Base-by-base conservation (phyloP, 2,113 vertebrate genomes). In the Synodontis membranacea region DNA sequence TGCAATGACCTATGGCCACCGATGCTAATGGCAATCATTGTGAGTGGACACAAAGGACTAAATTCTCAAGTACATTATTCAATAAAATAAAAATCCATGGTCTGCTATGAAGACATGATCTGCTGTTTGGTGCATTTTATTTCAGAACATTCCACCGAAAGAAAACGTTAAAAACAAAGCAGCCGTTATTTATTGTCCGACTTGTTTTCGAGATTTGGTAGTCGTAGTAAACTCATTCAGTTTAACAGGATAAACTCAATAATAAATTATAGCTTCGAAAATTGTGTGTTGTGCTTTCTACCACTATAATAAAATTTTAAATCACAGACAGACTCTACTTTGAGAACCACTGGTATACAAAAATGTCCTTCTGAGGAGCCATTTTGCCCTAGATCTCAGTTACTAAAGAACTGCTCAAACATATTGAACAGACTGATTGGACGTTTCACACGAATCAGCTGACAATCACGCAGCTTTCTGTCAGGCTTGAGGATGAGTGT, bases 401-500 rank as follows among this genome's bases (percentile, higher is more conserved):
- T 56, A 0, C 76, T 37, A 54, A 54, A 79, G 31, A 42, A 58
- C 34, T 31, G 28, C 74, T 78, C n/a, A 78, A 3, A 23, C 9
- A 39, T 48, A 37, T 0, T 25, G 31, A 37, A 54, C 17, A 54
- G 39, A 79, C 25, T 39, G 37, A 46, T 74, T 75, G 44, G 42
- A n/a, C 66, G 25, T 79, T 79, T 64, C 75, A 66, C n/a, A 79
- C 14, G 7, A 52, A 62, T 79, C 58, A 52, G 12, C 42, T 79
- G 56, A 79, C 84, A 80, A 54, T 85, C 58, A 66, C 44, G 58
- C 14, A 15, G 64, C 58, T 80, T 37, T 66, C 46, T 74, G 28
- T 39, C 39, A 56, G 50, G 74, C 42, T 50, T 80, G 39, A 48
- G 60, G 54, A 83, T 17, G 31, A 81, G 44, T 62, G 31, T 64